A percentile compares a stretch with the other conserved stretches of the same genome.
Conservation (phyloP, 2,888 invertebrate species). For the Calliphora vomitoria region DNA sequence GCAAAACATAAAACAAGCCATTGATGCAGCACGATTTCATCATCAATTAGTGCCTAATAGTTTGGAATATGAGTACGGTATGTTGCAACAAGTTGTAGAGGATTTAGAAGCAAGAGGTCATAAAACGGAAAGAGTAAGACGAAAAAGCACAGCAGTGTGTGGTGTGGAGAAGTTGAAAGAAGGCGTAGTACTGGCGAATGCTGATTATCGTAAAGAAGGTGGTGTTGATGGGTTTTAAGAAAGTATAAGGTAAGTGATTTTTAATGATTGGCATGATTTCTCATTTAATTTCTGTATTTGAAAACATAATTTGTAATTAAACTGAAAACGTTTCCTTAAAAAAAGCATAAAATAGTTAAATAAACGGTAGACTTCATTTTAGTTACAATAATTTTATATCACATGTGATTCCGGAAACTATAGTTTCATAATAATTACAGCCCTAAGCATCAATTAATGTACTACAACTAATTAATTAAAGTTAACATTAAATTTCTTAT, state of each 20-base stretch:
- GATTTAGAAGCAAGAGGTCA: constrained; percentile 89
- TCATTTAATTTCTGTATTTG: not conserved
- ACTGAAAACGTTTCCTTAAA: too few species aligned
- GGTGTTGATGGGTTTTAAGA: constrained; percentile 89
- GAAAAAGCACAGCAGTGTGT: constrained; percentile 90
- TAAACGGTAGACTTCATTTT: not conserved
- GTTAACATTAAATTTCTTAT: not conserved
- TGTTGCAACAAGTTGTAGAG: constrained; percentile 86
- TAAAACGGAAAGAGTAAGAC: constrained; percentile 86
- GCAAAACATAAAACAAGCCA: constrained; percentile 88
- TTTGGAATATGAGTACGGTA: constrained; percentile 89
- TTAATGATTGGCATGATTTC: not conserved
- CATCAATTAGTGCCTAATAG: constrained; percentile 94
- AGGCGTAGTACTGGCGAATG: constrained; percentile 89
- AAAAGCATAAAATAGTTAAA: too few species aligned
- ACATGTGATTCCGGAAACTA: not conserved
- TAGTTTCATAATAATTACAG: not conserved
- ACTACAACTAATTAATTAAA: constrained; percentile 8
- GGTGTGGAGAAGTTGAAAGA: constrained; percentile 87
- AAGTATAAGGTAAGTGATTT: constrained; percentile 26
- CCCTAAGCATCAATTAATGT: not conserved
- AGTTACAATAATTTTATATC: not conserved
- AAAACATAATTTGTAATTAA: not conserved
- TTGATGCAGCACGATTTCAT: constrained; percentile 91
- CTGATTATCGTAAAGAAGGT: constrained; percentile 93